Base-by-base conservation (phyloP, 2,797 vertebrate species). In the Chelidonichthys spinosus region DNA sequence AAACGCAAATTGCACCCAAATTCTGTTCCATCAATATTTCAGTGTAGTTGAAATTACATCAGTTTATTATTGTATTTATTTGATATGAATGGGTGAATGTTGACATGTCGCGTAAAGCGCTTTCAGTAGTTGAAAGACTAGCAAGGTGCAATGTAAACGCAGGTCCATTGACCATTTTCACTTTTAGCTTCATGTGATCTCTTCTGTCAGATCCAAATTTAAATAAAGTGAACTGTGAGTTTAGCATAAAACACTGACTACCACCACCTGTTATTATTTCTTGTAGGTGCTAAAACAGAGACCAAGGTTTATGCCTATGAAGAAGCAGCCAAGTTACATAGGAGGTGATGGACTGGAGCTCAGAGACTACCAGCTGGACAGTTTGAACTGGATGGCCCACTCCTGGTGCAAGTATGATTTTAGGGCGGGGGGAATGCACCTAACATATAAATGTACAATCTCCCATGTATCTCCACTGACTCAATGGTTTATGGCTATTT, bases 321-420 rank as follows among this genome's bases (percentile, higher is more conserved):
- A 99, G 91, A 98, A 98, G 74, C 97, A 99, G 72, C 97, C 98
- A 1, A 44, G 88, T 3, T 99, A 98, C 58, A 98, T 98, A 63
- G 97, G 97, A 79, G 95, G 94, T 6, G 97, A 98, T 4, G 88
- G 94, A 37, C 94, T 99, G 82, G 98, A 99, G 87, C 95, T 99
- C 75, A 92, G 98, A 90, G 98, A 99, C 92, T 99, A 99, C 93
- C 98, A 99, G 76, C 78, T 98, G 83, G 96, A 98, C 92, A 96
- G 98, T 72, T 92, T 99, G 86, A 99, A 99, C 83, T 99, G 98
- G 98, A 96, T 99, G 93, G 97, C 97, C 76, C 98, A 99, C 84
- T 99, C 98, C 7, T 99, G 98, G 98, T 99, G 97, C 98, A 99
- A 99, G 98, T 99, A 96, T 79, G 98, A 91, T 13, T 39, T 32